Evolutionary conservation across 2,888 invertebrate genomes (phyloP).

Genomic region (Augiades crinisus): DNA sequence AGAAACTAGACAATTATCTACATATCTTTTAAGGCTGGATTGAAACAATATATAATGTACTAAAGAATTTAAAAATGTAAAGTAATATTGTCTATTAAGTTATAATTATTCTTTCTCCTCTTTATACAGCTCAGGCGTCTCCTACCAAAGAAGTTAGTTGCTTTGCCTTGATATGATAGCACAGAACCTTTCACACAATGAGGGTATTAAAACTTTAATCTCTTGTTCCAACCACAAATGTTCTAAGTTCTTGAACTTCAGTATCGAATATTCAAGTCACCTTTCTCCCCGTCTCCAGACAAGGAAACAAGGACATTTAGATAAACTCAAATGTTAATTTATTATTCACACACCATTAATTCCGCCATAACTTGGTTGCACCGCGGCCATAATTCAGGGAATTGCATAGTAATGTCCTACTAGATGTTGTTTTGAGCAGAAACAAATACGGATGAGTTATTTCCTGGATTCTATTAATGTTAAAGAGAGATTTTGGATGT

Average conservation of each 20-base stretch:
- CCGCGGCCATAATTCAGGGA: conserved; percentile 48
- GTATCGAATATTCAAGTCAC: conserved; percentile 23
- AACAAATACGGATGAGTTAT: conserved; percentile 8
- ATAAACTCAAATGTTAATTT: conserved; percentile 68
- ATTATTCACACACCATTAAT: conserved; percentile 70
- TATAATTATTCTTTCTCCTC: too few species aligned
- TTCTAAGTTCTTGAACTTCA: conserved; percentile 14
- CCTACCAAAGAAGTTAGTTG: too few species aligned
- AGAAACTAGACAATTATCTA: too few species aligned
- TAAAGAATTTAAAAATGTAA: too few species aligned
- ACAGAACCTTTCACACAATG: too few species aligned
- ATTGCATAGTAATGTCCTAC: conserved; percentile 50
- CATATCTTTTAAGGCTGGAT: too few species aligned
- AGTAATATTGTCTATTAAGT: too few species aligned
- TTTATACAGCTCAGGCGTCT: too few species aligned
- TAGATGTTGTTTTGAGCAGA: conserved; percentile 34
- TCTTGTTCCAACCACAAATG: conserved; percentile 6
- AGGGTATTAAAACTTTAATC: not conserved
- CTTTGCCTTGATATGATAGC: too few species aligned
- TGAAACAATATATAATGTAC: too few species aligned
- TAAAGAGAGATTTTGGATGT: not conserved
- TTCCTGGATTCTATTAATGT: not conserved
- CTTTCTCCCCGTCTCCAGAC: conserved; percentile 27
- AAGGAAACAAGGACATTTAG: conserved; percentile 60
- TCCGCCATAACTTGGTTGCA: conserved; percentile 45